Conservation (phyloP, 2,888 invertebrate species). For the Schizotus pectinicornis region DNA sequence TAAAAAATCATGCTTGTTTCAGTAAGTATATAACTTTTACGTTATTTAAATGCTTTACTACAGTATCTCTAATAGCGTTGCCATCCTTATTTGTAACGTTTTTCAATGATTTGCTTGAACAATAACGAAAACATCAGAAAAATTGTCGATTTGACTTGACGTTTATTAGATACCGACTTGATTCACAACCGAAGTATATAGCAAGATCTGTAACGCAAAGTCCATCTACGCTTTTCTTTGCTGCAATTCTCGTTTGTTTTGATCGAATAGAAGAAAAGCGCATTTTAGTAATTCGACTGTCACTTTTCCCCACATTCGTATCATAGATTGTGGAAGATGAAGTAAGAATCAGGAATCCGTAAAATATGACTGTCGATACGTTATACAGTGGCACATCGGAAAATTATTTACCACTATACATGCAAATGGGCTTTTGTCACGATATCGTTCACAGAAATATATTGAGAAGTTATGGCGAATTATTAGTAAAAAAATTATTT, state of each 20-base stretch:
- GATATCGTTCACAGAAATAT: slow-evolving; percentile 24
- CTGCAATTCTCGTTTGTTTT: slow-evolving; percentile 4
- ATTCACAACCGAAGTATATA: neutral
- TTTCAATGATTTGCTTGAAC: too few species aligned
- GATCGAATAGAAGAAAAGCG: slow-evolving; percentile 11
- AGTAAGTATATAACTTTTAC: too few species aligned
- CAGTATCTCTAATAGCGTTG: too few species aligned
- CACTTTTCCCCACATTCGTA: slow-evolving; percentile 10
- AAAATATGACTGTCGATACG: slow-evolving; percentile 28
- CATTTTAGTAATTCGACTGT: slow-evolving; percentile 12
- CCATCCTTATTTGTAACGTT: too few species aligned
- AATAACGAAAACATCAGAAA: too few species aligned
- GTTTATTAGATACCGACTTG: neutral
- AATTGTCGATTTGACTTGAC: too few species aligned
- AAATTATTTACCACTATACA: slow-evolving; percentile 33
- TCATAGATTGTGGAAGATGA: slow-evolving; percentile 18
- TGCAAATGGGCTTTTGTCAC: slow-evolving; percentile 32
- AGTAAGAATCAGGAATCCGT: slow-evolving; percentile 26
- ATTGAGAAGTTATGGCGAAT: slow-evolving; percentile 23
- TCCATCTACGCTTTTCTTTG: neutral
- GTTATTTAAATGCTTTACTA: too few species aligned
- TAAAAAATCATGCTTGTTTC: too few species aligned
- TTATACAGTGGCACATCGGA: slow-evolving; percentile 33
- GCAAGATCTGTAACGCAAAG: neutral
- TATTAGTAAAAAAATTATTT: slow-evolving; percentile 26